Evolutionary conservation across 2,113 vertebrate species (phyloP), one percentile per base, ranked within the genome.

Genomic region (Onychostruthus taczanowskii): DNA sequence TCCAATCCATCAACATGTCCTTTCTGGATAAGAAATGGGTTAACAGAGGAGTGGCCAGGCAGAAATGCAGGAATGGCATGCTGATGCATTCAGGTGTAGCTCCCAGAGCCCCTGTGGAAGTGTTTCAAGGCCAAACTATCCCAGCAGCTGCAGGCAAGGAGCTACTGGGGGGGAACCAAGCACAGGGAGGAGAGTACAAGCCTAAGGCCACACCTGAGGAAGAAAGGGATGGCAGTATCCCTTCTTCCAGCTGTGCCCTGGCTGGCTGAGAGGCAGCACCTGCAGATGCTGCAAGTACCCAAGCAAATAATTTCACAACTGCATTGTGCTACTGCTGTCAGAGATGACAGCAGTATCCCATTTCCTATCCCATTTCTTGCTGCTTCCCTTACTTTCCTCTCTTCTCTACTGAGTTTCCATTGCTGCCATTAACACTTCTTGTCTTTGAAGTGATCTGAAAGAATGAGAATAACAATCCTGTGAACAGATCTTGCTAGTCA

Each of bases 371-470:
- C 44, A 26, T 49, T 73, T 44, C 76, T 86, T 62, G 31, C 31
- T 49, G 9, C 15, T 66, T 62, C 67, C 39, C 35, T 82, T 27
- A 23, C 20, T 84, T 94, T 80, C 35, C 16, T 16, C 21, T 64
- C 33, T 86, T 58, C 46, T 80, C 63, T 83, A 6, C 24, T 27
- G 35, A 62, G 43, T 59, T 95, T 66, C 35, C 50, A 46, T 19
- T 79, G 70, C 31, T 87, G 37, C 18, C 31, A 74, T 59, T 92
- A 86, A 35, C 23, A 39, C 7, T 79, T 85, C 75, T 58, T 49
- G 20, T 35, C 50, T 95, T 83, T 63, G 73, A 77, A 80, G 73
- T 24, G 33, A 84, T 53, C 30, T 58, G 39, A 74, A 90, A 88
- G 74, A 77, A 72, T 41, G 10, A 81, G 44, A 81, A 19, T 13